Percentiles rank a stretch among this genome's conserved stretches.
These are phyloP conservation scores for Clanis bilineata DNA, from an alignment of 2,888 invertebrate genomes.

Conservation along the genomic window DNA sequence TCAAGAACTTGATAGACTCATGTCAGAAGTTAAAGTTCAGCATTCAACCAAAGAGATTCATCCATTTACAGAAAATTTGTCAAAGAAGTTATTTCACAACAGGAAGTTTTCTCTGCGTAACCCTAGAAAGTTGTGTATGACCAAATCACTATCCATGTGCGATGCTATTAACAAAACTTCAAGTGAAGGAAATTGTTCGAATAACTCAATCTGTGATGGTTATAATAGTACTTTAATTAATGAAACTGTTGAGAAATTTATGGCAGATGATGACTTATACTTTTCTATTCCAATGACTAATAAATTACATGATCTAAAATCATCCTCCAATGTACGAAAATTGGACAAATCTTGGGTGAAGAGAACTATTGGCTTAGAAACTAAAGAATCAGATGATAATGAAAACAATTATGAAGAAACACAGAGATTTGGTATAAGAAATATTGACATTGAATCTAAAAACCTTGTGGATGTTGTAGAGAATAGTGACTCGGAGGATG, in stretches of 20 bases:
- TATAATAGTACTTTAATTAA: conserved; percentile 13
- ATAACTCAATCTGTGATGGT: conserved; percentile 22
- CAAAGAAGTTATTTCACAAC: conserved; percentile 86
- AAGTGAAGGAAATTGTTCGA: conserved; percentile 27
- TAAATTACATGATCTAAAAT: background rate
- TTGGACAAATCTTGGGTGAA: conserved; percentile 71
- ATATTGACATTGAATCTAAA: conserved; percentile 38
- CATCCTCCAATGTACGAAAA: conserved; percentile 45
- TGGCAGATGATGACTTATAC: background rate
- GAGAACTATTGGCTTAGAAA: conserved; percentile 67
- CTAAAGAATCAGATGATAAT: conserved; percentile 32
- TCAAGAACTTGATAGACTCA: conserved; percentile 70
- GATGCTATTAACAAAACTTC: conserved; percentile 31
- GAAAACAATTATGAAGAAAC: conserved; percentile 18
- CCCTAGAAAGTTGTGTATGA: conserved; percentile 84
- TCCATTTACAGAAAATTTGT: conserved; percentile 77
- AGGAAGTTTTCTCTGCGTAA: conserved; percentile 88
- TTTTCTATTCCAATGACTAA: background rate
- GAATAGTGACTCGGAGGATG: conserved; percentile 86
- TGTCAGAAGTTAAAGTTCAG: conserved; percentile 55
- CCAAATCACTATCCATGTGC: conserved; percentile 40
- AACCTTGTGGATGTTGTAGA: conserved; percentile 84
- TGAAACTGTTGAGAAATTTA: conserved; percentile 23
- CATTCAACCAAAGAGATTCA: conserved; percentile 19
- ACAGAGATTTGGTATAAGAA: conserved; percentile 64